A percentile compares a stretch with the other conserved stretches of the same genome.
These are phyloP conservation scores for Theodoxus fluviatilis DNA, from an alignment of 2,888 invertebrate species.

Conservation along the genomic window DNA sequence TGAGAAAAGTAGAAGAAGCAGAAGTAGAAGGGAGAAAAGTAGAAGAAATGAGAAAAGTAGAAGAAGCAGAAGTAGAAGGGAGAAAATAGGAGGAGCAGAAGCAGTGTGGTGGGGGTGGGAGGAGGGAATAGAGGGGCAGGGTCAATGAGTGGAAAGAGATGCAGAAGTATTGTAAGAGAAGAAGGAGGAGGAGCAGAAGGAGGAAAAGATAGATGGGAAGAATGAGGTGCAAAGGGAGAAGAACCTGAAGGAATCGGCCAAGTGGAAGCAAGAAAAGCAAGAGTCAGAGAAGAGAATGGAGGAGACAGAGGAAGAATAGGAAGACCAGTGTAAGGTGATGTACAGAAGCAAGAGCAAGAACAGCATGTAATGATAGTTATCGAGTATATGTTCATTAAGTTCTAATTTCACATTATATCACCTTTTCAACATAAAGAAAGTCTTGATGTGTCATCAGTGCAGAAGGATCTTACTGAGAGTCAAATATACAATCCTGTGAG, in stretches of 20 bases:
- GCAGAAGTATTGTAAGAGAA: not conserved
- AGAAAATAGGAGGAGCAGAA: too few relatives aligned
- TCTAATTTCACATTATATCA: too few relatives aligned
- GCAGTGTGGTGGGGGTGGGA: not conserved
- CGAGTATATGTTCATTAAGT: too few relatives aligned
- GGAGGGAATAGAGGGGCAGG: not conserved
- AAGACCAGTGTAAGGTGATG: not conserved
- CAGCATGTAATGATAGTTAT: too few relatives aligned
- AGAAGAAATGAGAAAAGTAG: too few relatives aligned
- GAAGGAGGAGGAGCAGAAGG: not conserved
- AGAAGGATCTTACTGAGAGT: too few relatives aligned
- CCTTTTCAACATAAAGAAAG: too few relatives aligned
- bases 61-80: too few relatives aligned
- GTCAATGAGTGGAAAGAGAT: not conserved
- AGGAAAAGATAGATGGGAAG: not conserved
- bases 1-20: too few relatives aligned
- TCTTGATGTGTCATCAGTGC: too few relatives aligned
- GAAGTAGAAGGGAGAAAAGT: too few relatives aligned
- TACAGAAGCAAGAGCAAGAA: not conserved
- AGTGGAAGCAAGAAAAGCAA: not conserved
- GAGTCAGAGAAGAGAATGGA: not conserved
- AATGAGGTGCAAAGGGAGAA: slow-evolving; percentile 4
- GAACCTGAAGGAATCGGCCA: slow-evolving; percentile 8
- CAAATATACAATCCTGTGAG: too few relatives aligned
- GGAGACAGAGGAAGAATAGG: not conserved